Base-by-base conservation (phyloP, 2,797 vertebrate genomes). In the Muraenolepis orangiensis region DNA sequence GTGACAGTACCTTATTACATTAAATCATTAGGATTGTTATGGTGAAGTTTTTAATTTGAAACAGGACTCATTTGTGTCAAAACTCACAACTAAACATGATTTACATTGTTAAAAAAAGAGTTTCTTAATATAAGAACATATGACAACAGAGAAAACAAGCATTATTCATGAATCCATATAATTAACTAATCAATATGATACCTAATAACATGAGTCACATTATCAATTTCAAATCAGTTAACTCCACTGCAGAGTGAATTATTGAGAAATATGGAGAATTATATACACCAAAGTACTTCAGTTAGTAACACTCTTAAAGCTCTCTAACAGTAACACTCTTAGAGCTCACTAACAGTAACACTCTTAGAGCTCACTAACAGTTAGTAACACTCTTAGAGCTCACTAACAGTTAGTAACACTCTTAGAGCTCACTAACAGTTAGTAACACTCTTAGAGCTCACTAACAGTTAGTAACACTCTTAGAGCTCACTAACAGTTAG, bases 181-280 rank as follows among this genome's bases (percentile, higher is more conserved):
- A 91, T 88, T 80, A 81, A 76, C 69, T 72, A 77, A 73, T 2
- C 51, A 57, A 57, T 64, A 64, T 64, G 57, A 64, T 26, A 11
- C 4, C 2, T n/a, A 57, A 6, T n/a, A 57, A n/a, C 23, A 20
- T 51, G 16, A 20, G 46, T 57, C 51, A 74, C 70, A 70, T 30
- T 46, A 72, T 90, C 78, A 83, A 93, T 93, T 93, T 93, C 93
- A 91, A 66, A 90, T 91, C 93, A 93, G 93, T 93, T 90, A 92
- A 87, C 87, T 28, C 77, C 57, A 77, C 75, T 23, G 51, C 8
- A 57, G 38, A 13, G 38, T 40, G 38, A 40, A 40, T 40, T 40
- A 7, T 23, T n/a, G n/a, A 57, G 42, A 11, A n/a, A 23, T n/a
- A n/a, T n/a, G n/a, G n/a, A n/a, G n/a, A n/a, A n/a, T n/a, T n/a